A percentile compares a stretch with the other conserved stretches of the same genome.
Conservation (phyloP, 2,797 vertebrate genomes). For the Acanthornis magna region DNA sequence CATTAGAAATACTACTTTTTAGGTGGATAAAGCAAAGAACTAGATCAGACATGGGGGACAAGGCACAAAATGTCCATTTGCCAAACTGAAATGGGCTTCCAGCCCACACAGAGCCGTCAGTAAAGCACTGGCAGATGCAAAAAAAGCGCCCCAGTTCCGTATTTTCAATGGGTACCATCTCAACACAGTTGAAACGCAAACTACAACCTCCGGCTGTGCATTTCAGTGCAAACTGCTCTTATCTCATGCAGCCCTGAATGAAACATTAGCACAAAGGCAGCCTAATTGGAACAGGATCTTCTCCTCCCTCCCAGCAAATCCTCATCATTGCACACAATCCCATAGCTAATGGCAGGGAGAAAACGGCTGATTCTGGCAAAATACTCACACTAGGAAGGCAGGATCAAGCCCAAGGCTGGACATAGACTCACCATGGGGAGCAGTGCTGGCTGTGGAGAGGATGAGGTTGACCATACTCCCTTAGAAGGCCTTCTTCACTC, state of each 20-base stretch:
- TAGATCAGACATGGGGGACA: slow-evolving; percentile 50
- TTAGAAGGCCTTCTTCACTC: not conserved
- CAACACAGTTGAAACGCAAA: not conserved
- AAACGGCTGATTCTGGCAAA: slow-evolving; percentile 3
- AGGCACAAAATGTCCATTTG: slow-evolving; percentile 61
- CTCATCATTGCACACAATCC: slow-evolving; percentile 53
- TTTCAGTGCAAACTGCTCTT: slow-evolving; percentile 38
- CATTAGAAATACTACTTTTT: not conserved
- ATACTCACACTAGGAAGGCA: not conserved
- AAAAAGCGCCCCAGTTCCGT: slow-evolving; percentile 28
- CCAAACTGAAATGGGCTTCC: slow-evolving; percentile 58
- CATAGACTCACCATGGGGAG: not conserved
- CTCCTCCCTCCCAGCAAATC: slow-evolving; percentile 19
- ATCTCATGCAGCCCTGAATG: slow-evolving; percentile 18
- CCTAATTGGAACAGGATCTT: slow-evolving; percentile 48
- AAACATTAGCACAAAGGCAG: slow-evolving; percentile 37
- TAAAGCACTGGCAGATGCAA: slow-evolving; percentile 48
- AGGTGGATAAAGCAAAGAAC: slow-evolving; percentile 46
- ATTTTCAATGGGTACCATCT: slow-evolving; percentile 37
- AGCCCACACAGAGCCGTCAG: slow-evolving; percentile 42
- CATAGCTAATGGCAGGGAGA: slow-evolving; percentile 1
- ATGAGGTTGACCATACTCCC: not conserved
- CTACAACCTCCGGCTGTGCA: slow-evolving; percentile 28
- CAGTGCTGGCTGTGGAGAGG: not conserved
- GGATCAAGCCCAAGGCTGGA: not conserved